Conservation (phyloP, 2,113 vertebrate species). For the Leptobrachium ailaonicum region DNA sequence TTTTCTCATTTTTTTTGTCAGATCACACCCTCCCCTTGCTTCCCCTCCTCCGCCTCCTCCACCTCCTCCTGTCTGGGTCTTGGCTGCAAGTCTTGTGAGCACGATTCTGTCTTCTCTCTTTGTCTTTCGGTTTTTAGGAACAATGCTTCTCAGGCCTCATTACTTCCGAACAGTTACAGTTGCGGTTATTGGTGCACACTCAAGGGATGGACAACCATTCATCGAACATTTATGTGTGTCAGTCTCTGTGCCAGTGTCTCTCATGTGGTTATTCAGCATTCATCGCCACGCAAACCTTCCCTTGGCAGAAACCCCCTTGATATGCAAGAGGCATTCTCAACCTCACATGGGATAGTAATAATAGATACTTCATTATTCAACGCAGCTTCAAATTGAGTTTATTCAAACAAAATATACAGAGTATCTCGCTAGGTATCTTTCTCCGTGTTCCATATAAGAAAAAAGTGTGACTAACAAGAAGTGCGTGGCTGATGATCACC, state of each 20-base stretch:
- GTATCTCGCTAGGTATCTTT: too few species aligned
- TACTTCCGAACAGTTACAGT: not conserved
- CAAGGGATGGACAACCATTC: not conserved
- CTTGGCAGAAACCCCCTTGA: not conserved
- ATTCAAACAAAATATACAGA: too few species aligned
- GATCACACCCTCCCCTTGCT: not conserved
- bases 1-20: not conserved
- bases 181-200: not conserved
- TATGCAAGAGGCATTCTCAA: not conserved
- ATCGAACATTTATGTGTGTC: not conserved
- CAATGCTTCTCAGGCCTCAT: not conserved
- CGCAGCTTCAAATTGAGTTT: too few species aligned
- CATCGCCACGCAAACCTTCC: not conserved
- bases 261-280: not conserved
- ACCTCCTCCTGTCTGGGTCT: not conserved
- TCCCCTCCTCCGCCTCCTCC: constrained; percentile 13
- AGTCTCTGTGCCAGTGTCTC: not conserved
- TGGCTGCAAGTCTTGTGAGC: not conserved
- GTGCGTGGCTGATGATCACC: too few species aligned
- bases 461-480: too few species aligned
- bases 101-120: not conserved
- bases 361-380: too few species aligned
- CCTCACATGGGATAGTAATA: not conserved
- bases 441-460: too few species aligned
- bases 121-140: not conserved